phyloP scores from a whole-genome alignment of 2,113 vertebrate genomes.

The Erpornis zantholeuca region DNA sequence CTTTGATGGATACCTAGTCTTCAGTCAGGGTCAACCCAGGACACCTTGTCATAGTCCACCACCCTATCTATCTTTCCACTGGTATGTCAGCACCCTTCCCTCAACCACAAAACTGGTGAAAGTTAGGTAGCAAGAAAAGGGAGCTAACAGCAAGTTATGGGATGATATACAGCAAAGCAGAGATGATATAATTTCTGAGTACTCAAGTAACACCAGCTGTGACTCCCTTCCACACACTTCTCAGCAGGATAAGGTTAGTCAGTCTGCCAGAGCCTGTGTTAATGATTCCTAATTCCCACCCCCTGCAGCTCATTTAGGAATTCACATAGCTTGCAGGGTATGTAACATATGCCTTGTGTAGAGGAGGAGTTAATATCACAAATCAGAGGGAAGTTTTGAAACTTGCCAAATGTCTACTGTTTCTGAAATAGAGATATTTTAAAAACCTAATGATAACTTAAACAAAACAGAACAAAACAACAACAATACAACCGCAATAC shows the following conservation, averaged over 20 bases:
- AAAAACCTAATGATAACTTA: not conserved
- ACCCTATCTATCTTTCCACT: rapidly evolving
- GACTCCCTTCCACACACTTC: not conserved
- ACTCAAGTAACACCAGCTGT: not conserved
- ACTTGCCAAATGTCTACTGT: not conserved
- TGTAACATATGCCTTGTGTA: not conserved
- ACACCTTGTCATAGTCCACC: not conserved
- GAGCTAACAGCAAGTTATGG: not conserved
- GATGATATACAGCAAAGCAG: not conserved
- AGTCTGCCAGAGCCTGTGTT: not conserved
- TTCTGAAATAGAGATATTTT: not conserved
- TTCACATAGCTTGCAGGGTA: not conserved
- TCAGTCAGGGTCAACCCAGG: not conserved
- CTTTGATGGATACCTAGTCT: not conserved
- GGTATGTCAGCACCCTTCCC: not conserved
- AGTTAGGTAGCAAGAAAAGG: not conserved
- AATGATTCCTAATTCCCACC: not conserved
- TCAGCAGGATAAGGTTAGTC: not conserved
- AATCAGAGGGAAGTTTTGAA: not conserved
- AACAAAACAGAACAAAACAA: too few relatives aligned
- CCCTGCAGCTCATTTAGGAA: not conserved
- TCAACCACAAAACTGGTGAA: not conserved
- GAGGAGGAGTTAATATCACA: not conserved
- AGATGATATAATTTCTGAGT: not conserved
- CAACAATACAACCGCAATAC: too few relatives aligned